phyloP scores from a whole-genome alignment of 2,113 vertebrate species.

The Pseudopipra pipra region DNA sequence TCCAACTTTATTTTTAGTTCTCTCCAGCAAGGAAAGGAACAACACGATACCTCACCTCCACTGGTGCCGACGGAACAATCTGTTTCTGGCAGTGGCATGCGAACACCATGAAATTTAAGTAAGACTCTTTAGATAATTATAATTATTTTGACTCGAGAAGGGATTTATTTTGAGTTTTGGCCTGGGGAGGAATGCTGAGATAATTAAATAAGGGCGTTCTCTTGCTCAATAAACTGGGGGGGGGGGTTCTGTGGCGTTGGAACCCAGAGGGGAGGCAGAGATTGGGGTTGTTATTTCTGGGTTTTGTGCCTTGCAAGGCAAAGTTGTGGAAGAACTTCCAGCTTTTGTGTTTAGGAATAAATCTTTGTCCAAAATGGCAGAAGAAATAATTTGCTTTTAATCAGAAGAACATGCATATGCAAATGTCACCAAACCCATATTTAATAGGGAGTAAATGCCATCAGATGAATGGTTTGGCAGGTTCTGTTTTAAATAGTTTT shows the following conservation, averaged over 20 bases:
- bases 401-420: background rate
- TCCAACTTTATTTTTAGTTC: slow-evolving; percentile 79
- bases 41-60: slow-evolving; percentile 92
- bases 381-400: background rate
- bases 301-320: background rate
- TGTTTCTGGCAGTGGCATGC: slow-evolving; percentile 98
- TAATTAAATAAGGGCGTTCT: background rate
- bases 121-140: slow-evolving; percentile 58
- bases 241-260: fast-evolving
- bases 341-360: background rate
- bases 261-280: background rate
- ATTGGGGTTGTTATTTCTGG: background rate
- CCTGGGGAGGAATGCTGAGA: background rate
- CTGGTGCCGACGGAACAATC: slow-evolving; percentile 96
- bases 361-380: background rate
- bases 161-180: background rate
- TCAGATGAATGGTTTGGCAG: background rate
- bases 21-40: slow-evolving; percentile 89
- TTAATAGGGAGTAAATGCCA: background rate
- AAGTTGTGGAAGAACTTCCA: background rate
- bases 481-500: background rate
- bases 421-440: background rate
- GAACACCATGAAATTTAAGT: slow-evolving; percentile 92
- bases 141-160: background rate
- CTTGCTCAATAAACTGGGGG: background rate